Percentiles rank a stretch among this genome's conserved stretches.
Evolutionary conservation across 2,797 vertebrate species (phyloP).

Genomic region (Rachycentron canadum): DNA sequence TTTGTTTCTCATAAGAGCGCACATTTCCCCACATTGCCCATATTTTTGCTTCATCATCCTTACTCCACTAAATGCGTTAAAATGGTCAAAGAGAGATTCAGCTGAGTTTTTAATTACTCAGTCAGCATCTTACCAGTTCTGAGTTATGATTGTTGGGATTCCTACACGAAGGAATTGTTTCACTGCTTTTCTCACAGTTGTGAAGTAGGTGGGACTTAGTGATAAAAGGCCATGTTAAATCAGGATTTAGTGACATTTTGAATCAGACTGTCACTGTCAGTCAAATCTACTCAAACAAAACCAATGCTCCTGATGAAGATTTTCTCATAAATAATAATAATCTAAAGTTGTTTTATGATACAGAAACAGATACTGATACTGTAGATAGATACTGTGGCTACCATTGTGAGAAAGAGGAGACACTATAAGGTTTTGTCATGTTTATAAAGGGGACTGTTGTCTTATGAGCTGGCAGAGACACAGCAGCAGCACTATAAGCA

Average conservation of each 20-base stretch:
- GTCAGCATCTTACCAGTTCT: not conserved
- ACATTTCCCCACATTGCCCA: not conserved
- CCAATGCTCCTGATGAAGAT: not conserved
- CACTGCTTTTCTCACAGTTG: too few species aligned
- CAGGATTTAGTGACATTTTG: not conserved
- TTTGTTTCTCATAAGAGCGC: not conserved
- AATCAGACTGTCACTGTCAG: not conserved
- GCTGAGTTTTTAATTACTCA: not conserved
- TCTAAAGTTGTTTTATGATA: not conserved
- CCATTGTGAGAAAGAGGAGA: too few species aligned
- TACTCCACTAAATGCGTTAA: too few species aligned
- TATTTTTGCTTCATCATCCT: constrained; percentile 1
- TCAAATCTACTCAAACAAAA: not conserved
- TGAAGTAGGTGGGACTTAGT: too few species aligned
- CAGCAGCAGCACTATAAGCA: not conserved
- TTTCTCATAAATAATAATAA: not conserved
- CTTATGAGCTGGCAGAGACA: too few species aligned
- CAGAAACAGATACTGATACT: too few species aligned
- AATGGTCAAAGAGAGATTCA: not conserved
- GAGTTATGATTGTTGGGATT: not conserved
- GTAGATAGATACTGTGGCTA: too few species aligned
- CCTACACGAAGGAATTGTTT: not conserved
- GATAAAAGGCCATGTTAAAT: too few species aligned
- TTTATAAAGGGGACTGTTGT: too few species aligned
- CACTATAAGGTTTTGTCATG: not conserved